phyloP scores from a whole-genome alignment of 2,888 invertebrate genomes.

The Archaeoteleia sp. region DNA sequence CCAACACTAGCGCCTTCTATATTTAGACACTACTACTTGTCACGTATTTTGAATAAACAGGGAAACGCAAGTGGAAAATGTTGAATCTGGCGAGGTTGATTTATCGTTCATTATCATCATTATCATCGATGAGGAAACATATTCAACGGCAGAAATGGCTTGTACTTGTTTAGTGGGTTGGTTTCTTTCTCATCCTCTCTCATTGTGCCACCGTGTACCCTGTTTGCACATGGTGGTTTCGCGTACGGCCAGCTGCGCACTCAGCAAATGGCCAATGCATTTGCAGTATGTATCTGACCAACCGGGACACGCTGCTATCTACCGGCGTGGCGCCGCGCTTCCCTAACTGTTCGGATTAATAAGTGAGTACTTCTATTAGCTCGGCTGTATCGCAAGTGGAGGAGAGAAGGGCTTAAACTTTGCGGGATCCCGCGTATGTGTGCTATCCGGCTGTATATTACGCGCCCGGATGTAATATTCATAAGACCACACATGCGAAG shows the following conservation, averaged over 20 bases:
- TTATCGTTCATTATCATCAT: too few species aligned
- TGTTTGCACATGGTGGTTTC: slow-evolving; percentile 48
- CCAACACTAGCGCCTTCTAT: too few species aligned
- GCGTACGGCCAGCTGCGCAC: slow-evolving; percentile 49
- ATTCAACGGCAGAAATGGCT: not conserved
- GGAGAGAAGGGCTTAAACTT: slow-evolving; percentile 50
- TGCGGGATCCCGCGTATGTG: slow-evolving; percentile 30
- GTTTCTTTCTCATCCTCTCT: not conserved
- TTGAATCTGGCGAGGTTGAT: too few species aligned
- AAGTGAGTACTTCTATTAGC: slow-evolving; percentile 55
- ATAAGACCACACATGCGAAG: slow-evolving; percentile 47
- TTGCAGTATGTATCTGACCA: slow-evolving; percentile 42
- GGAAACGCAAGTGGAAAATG: too few species aligned
- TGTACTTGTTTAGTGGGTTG: slow-evolving; percentile 3
- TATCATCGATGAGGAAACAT: too few species aligned
- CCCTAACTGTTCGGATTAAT: slow-evolving; percentile 54
- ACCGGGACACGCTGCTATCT: slow-evolving; percentile 33
- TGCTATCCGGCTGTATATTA: slow-evolving; percentile 45
- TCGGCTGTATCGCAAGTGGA: slow-evolving; percentile 46
- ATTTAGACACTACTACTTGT: too few species aligned
- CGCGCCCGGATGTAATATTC: slow-evolving; percentile 50
- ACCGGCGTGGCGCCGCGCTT: slow-evolving; percentile 35
- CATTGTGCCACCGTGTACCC: slow-evolving; percentile 25
- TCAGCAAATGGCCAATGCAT: slow-evolving; percentile 53
- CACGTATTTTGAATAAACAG: too few species aligned